Percentiles rank a stretch among this genome's conserved stretches.
These are phyloP conservation scores for Monodelphis domestica DNA, from an alignment of 2,797 vertebrate species.

Conservation along the genomic window DNA sequence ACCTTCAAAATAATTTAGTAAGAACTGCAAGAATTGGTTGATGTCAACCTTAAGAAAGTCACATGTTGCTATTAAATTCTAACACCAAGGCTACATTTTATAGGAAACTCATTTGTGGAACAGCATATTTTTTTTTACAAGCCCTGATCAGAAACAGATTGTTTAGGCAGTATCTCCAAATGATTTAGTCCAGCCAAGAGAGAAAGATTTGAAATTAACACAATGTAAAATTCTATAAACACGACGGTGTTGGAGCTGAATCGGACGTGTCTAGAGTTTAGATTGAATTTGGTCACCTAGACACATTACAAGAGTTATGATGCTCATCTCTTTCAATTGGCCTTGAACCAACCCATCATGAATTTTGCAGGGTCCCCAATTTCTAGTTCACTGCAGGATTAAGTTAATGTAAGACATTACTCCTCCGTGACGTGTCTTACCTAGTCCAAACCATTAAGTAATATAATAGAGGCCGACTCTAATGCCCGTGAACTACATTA, in stretches of 20 bases:
- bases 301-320: constrained; percentile 8
- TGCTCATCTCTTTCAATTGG: neutral
- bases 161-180: constrained; percentile 36
- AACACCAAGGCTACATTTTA: constrained; percentile 44
- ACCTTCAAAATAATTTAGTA: neutral
- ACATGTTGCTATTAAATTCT: constrained; percentile 10
- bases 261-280: neutral
- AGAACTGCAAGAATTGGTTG: constrained; percentile 13
- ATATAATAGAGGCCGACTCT: neutral
- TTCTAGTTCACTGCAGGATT: neutral
- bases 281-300: constrained; percentile 19
- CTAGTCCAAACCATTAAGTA: constrained; percentile 1
- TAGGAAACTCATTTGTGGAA: constrained; percentile 18
- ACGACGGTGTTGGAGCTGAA: constrained; percentile 4
- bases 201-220: constrained; percentile 52
- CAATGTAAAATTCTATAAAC: constrained; percentile 23
- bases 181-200: constrained; percentile 14
- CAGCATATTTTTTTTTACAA: constrained; percentile 44
- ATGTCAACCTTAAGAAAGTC: constrained; percentile 18
- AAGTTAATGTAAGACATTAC: neutral
- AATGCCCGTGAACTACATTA: neutral
- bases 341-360: neutral
- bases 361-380: neutral
- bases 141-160: constrained; percentile 54
- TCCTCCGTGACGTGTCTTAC: neutral